phyloP scores from a whole-genome alignment of 2,888 invertebrate genomes.

The Thalpophila matura region DNA sequence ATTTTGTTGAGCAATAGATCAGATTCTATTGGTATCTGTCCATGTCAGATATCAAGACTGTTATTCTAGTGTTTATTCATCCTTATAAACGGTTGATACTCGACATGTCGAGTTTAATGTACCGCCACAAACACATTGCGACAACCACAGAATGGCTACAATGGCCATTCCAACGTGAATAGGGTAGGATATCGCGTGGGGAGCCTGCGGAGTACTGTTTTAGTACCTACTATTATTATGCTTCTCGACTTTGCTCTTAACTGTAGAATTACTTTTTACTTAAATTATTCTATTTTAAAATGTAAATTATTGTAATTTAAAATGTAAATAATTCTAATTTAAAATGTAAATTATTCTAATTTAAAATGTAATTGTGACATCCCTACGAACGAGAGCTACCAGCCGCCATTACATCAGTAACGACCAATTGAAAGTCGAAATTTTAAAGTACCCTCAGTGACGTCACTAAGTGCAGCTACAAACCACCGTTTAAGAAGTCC shows the following conservation, averaged over 20 bases:
- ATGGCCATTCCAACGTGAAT: slow-evolving; percentile 5
- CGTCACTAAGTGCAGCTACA: slow-evolving; percentile 39
- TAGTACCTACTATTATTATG: no score
- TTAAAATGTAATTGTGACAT: slow-evolving; percentile 2
- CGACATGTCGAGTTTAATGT: slow-evolving; percentile 13
- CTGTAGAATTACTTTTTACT: no score
- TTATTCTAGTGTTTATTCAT: slow-evolving; percentile 17
- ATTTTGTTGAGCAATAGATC: no score
- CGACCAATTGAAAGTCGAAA: slow-evolving; percentile 54
- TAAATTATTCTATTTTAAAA: no score
- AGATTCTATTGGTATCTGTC: no score
- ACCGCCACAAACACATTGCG: slow-evolving; percentile 9
- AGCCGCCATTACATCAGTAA: slow-evolving; percentile 50
- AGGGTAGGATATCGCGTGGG: background rate
- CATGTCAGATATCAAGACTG: background rate
- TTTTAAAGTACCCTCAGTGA: slow-evolving; percentile 41
- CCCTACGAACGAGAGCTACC: slow-evolving; percentile 27
- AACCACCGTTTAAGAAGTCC: slow-evolving; percentile 35
- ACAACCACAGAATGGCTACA: slow-evolving; percentile 40
- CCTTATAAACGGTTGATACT: slow-evolving; percentile 7
- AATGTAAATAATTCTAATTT: no score
- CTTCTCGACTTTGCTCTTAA: no score
- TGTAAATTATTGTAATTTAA: no score
- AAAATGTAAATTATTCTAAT: no score
- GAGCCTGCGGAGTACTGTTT: slow-evolving; percentile 1